Conservation (phyloP, 2,797 vertebrate genomes). For the Spea hammondii region DNA sequence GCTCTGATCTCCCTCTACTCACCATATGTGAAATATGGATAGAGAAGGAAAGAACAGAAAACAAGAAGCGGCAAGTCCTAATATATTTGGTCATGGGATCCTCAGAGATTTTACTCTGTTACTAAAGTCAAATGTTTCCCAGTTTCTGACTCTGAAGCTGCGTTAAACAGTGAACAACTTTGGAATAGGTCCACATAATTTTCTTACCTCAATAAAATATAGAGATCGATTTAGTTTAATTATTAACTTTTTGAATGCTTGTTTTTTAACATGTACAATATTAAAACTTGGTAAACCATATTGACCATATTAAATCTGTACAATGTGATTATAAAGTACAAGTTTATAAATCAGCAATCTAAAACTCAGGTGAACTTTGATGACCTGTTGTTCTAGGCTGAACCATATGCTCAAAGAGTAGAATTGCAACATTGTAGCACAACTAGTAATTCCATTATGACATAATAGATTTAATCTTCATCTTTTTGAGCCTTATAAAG, state of each 20-base stretch:
- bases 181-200: neutral
- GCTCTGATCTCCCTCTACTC: too few species aligned
- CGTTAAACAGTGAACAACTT: neutral
- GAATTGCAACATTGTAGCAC: neutral
- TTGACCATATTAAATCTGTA: neutral
- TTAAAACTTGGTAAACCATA: neutral
- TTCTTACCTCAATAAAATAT: slow-evolving; percentile 1
- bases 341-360: too few species aligned
- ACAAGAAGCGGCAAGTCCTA: too few species aligned
- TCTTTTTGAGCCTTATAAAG: neutral
- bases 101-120: too few species aligned
- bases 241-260: slow-evolving; percentile 6
- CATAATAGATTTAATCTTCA: neutral
- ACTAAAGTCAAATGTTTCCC: too few species aligned
- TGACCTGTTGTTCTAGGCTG: neutral
- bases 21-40: too few species aligned
- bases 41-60: too few species aligned
- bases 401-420: neutral
- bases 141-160: too few species aligned
- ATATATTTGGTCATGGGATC: too few species aligned
- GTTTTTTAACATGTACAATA: neutral
- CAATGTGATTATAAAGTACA: neutral
- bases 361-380: too few species aligned
- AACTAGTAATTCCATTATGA: slow-evolving; percentile 3
- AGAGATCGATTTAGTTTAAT: slow-evolving; percentile 9